Conservation (phyloP, 2,888 invertebrate species). For the Charanyca ferruginea region DNA sequence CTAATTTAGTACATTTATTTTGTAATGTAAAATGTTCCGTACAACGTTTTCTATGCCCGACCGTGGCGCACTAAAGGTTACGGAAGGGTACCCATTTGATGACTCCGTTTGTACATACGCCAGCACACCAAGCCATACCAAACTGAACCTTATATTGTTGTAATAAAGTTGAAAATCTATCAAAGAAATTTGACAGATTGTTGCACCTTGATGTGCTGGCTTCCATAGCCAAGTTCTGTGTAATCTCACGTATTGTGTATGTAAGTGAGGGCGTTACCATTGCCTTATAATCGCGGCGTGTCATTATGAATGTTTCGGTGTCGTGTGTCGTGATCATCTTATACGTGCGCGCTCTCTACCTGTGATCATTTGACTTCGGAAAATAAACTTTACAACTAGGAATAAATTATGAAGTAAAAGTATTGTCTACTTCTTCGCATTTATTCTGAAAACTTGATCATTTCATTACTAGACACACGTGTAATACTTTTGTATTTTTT, state of each 20-base stretch:
- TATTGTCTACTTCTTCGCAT: neutral
- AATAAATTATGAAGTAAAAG: neutral
- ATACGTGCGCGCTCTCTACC: constrained; percentile 14
- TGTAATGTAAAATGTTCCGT: no score
- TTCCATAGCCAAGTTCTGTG: neutral
- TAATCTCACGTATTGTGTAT: neutral
- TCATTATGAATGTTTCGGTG: constrained; percentile 34
- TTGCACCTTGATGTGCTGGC: no score
- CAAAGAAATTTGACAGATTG: no score
- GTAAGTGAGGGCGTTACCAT: constrained; percentile 31
- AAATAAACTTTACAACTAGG: neutral
- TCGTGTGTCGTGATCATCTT: constrained; percentile 42
- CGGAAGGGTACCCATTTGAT: no score
- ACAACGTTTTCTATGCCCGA: no score
- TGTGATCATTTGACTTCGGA: constrained; percentile 37
- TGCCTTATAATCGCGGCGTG: constrained; percentile 52
- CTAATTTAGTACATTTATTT: no score
- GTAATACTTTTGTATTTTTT: neutral
- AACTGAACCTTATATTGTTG: no score
- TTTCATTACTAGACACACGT: neutral
- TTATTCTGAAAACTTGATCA: neutral
- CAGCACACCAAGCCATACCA: no score
- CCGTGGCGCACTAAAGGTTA: no score
- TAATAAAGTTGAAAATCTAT: no score
- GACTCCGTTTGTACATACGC: no score